These are phyloP conservation scores for Tiliacea citrago DNA, from an alignment of 2,888 invertebrate species.

Conservation along the genomic window DNA sequence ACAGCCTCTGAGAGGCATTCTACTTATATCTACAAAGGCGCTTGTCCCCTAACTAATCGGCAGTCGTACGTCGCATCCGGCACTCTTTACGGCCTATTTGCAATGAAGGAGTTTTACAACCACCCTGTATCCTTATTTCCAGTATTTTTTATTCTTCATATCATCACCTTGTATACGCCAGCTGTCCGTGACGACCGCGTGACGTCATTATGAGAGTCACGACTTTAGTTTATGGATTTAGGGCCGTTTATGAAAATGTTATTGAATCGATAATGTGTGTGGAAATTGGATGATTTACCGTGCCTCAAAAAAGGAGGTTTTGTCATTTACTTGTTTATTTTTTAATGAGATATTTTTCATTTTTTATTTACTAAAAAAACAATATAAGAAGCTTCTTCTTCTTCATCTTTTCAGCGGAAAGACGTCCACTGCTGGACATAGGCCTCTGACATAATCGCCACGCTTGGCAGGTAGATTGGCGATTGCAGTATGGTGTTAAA, in stretches of 20 bases:
- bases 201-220: slow-evolving; percentile 68
- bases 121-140: slow-evolving; percentile 79
- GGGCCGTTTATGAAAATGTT: slow-evolving; percentile 6
- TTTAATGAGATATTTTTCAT: no score
- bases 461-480: no score
- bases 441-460: no score
- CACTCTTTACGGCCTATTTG: slow-evolving; percentile 86
- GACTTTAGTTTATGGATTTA: slow-evolving; percentile 69
- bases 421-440: no score
- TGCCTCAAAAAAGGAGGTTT: background rate
- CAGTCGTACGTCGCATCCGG: slow-evolving; percentile 76
- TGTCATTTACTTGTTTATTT: no score
- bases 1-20: slow-evolving; percentile 26
- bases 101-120: slow-evolving; percentile 85
- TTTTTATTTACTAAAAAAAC: no score
- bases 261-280: background rate
- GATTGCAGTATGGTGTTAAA: no score
- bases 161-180: slow-evolving; percentile 72
- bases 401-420: no score
- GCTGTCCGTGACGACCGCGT: slow-evolving; percentile 65
- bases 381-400: no score
- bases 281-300: background rate
- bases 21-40: slow-evolving; percentile 51
- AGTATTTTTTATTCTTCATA: slow-evolving; percentile 70
- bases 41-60: slow-evolving; percentile 53